phyloP scores from a whole-genome alignment of 1,140 invertebrate species.

The Neomicropteryx cornuta region DNA sequence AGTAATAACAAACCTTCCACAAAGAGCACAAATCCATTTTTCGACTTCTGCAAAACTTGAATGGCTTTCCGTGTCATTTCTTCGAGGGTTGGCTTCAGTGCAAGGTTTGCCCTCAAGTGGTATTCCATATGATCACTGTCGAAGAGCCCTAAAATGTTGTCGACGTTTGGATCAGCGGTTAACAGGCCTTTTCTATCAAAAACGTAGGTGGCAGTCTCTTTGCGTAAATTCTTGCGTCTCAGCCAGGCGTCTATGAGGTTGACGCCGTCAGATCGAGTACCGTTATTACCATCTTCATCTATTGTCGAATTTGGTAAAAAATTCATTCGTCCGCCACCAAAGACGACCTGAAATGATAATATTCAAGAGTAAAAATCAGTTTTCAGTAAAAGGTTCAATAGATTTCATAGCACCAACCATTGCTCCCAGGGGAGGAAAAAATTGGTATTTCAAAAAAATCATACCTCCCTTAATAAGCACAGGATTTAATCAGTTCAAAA shows the following conservation, averaged over 20 bases:
- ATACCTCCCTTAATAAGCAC: not conserved
- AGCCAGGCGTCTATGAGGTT: conserved; percentile 41
- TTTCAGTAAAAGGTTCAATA: too few relatives aligned
- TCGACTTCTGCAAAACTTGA: conserved; percentile 54
- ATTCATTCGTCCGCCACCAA: conserved; percentile 54
- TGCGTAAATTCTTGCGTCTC: conserved; percentile 18
- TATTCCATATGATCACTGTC: conserved; percentile 40
- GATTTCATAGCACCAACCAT: not conserved
- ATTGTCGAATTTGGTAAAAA: conserved; percentile 38
- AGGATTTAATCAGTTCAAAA: not conserved
- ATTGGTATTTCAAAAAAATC: not conserved
- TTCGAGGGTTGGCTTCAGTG: conserved; percentile 49
- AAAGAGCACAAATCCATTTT: conserved; percentile 58
- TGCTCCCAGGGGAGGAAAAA: too few relatives aligned
- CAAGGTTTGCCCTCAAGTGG: conserved; percentile 41
- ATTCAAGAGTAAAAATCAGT: too few relatives aligned
- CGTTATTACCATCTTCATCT: conserved; percentile 36
- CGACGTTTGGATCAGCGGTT: conserved; percentile 21
- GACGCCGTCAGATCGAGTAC: conserved; percentile 35
- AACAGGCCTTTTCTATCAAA: conserved; percentile 45
- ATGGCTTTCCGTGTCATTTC: conserved; percentile 79
- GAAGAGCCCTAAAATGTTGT: conserved; percentile 40
- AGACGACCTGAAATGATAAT: conserved; percentile 39
- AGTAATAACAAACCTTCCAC: conserved; percentile 57
- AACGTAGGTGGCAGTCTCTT: conserved; percentile 41